phyloP scores from a whole-genome alignment of 1,140 invertebrate genomes.

The Ooceraea biroi region DNA sequence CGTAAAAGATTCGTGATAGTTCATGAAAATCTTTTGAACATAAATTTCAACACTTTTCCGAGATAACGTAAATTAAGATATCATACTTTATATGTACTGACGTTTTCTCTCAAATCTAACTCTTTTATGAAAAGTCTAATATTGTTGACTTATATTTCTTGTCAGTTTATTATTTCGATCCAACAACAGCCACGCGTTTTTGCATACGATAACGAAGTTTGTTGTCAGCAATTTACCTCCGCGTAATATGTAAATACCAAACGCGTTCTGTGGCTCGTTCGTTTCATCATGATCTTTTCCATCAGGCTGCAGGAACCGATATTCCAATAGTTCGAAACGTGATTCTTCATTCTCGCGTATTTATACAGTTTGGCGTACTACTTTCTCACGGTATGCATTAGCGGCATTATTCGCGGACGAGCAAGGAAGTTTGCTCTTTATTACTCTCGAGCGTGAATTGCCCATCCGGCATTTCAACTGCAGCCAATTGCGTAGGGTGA shows the following conservation, averaged over 20 bases:
- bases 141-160: background rate
- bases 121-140: background rate
- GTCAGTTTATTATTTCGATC: constrained; percentile 48
- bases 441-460: constrained; percentile 55
- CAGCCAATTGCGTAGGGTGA: constrained; percentile 54
- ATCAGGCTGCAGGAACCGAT: constrained; percentile 4
- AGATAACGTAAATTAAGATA: constrained; percentile 3
- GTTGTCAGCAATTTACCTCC: constrained; percentile 14
- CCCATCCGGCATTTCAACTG: constrained; percentile 50
- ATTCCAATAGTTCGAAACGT: constrained; percentile 36
- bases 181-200: constrained; percentile 43
- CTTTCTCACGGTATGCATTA: constrained; percentile 34
- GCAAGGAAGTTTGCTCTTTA: constrained; percentile 49
- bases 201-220: constrained; percentile 57
- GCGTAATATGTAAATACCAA: constrained; percentile 47
- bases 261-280: constrained; percentile 9
- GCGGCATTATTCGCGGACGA: constrained; percentile 33
- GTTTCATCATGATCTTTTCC: constrained; percentile 24
- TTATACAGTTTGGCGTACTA: constrained; percentile 21
- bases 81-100: no score
- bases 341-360: background rate
- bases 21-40: background rate
- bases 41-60: background rate
- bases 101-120: constrained; percentile 14
- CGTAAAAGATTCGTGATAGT: background rate